Evolutionary conservation across 1,140 invertebrate species (phyloP).

Genomic region (Macrosteles quadrilineatus): DNA sequence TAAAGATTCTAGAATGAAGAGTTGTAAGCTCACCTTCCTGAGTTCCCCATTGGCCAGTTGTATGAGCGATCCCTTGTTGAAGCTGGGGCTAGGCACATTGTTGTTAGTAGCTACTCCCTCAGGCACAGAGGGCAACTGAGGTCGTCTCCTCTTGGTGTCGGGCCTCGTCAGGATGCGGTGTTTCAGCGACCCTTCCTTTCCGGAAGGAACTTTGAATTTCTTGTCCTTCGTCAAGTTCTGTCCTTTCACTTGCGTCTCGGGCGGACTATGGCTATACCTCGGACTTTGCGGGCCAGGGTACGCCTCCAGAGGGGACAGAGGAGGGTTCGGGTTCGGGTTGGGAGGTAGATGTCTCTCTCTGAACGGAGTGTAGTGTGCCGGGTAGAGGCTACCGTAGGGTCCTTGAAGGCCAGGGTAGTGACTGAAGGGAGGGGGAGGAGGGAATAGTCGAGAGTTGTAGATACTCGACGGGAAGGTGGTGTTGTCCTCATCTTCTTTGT

Average conservation of each 20-base stretch:
- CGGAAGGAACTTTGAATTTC: slow-evolving; percentile 33
- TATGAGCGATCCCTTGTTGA: slow-evolving; percentile 70
- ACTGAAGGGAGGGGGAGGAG: slow-evolving; percentile 29
- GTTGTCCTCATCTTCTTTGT: slow-evolving; percentile 33
- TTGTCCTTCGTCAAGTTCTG: slow-evolving; percentile 5
- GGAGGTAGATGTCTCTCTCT: slow-evolving; percentile 10
- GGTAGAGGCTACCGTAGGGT: slow-evolving; percentile 32
- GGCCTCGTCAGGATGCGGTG: slow-evolving; percentile 30
- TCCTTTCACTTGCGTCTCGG: background rate
- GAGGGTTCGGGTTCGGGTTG: slow-evolving; percentile 29
- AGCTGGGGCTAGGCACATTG: slow-evolving; percentile 51
- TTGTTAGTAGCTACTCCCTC: slow-evolving; percentile 41
- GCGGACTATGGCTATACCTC: slow-evolving; percentile 14
- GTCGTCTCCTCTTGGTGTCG: background rate
- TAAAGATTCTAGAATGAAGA: background rate
- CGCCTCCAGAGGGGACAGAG: slow-evolving; percentile 31
- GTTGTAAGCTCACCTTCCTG: slow-evolving; percentile 50
- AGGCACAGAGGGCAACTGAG: background rate
- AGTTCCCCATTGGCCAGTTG: slow-evolving; percentile 74
- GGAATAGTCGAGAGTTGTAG: slow-evolving; percentile 23
- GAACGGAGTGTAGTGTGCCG: slow-evolving; percentile 32
- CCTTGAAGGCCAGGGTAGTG: slow-evolving; percentile 34
- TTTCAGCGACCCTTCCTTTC: slow-evolving; percentile 29
- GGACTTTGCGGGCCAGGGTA: slow-evolving; percentile 31
- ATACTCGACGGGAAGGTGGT: background rate